These are phyloP conservation scores for Saccostrea echinata DNA, from an alignment of 1,140 invertebrate genomes.

Conservation along the genomic window DNA sequence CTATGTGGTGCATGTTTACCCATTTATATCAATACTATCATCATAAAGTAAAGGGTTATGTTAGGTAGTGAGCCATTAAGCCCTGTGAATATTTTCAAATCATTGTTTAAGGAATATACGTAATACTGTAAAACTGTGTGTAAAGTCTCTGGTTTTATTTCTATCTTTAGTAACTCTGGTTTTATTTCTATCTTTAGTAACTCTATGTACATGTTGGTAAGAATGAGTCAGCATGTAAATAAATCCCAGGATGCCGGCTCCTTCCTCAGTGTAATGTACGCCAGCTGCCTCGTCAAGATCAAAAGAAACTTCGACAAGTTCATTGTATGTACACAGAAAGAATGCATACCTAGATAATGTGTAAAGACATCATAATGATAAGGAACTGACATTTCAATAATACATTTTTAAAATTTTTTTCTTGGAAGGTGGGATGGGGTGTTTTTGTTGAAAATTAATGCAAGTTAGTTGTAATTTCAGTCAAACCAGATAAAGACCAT, in stretches of 20 bases:
- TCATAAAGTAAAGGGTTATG: too few species aligned
- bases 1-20: too few species aligned
- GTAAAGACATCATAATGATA: background rate
- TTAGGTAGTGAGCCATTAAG: too few species aligned
- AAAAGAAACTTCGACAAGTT: conserved; percentile 96
- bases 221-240: conserved; percentile 93
- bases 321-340: conserved; percentile 83
- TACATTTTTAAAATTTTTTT: too few species aligned
- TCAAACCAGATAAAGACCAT: conserved; percentile 91
- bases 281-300: conserved; percentile 92
- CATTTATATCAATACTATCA: too few species aligned
- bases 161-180: conserved; percentile 88
- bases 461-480: conserved; percentile 67
- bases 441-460: background rate
- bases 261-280: conserved; percentile 94
- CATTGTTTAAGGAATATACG: background rate
- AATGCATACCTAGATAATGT: background rate
- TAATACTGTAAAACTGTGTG: background rate
- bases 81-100: too few species aligned
- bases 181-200: conserved; percentile 83
- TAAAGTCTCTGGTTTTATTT: background rate
- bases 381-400: too few species aligned
- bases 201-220: conserved; percentile 94
- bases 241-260: conserved; percentile 94
- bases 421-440: too few species aligned